Evolutionary conservation across 2,113 vertebrate species (phyloP), one percentile per base, ranked within the genome.

Genomic region (Jaculus jaculus): DNA sequence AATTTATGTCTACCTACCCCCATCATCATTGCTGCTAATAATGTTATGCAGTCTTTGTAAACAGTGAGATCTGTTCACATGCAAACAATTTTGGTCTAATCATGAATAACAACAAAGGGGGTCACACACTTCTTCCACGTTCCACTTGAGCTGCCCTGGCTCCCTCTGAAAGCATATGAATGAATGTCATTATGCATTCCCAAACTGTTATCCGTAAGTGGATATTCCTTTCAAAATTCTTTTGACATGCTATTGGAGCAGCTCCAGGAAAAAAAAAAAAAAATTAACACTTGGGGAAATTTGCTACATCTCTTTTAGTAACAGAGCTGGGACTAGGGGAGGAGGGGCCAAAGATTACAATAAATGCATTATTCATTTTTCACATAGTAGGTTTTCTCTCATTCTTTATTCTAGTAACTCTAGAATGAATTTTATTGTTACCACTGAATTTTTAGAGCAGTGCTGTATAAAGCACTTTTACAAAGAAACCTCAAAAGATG

Each of bases 331-430:
- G 47, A 51, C 58, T 47, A 94, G 87, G 84, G 66, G 26, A 32
- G 28, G n/a, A 13, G 4, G 20, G 32, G 8, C 2, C 94, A 93
- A 94, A 85, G 71, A 94, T 87, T 81, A 89, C 92, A 91, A 95
- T 90, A 95, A 96, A 96, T 94, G 63, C 58, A 95, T 93, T 95
- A 94, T 92, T 94, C 96, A 96, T 87, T 95, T 93, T 95, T 81
- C 95, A 94, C 75, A 92, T 81, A 69, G 84, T 92, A 83, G 54
- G 9, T 84, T 94, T 94, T 85, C 84, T 93, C 58, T 96, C 71
- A 84, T 88, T 95, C 72, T 90, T 96, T 68, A 83, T 77, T 95
- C 68, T 93, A 92, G 91, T 90, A 88, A 12, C 66, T 87, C 51
- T 51, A 89, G 39, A 94, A 88, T n/a, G 92, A 91, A 93, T 96